Base-by-base conservation (phyloP, 92 coral and sea anemone genomes). In the Bergia sp. region DNA sequence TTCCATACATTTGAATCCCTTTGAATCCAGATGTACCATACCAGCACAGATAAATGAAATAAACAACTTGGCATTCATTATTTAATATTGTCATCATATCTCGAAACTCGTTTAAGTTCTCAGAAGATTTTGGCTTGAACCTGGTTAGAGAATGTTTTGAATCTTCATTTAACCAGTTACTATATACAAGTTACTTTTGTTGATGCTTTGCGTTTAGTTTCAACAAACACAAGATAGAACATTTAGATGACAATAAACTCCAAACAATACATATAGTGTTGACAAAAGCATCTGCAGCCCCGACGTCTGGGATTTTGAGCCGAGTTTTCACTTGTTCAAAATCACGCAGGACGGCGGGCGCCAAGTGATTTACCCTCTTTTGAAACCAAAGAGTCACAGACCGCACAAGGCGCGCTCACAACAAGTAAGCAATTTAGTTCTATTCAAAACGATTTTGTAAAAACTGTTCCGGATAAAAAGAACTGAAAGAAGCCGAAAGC, bases 281-380 rank as follows among this genome's bases (percentile, higher is more conserved):
- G 12, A 61, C 75, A 82, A 64, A 61, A 42, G 29, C 12, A 29
- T 2, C 39, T 61, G 41, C 86, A 64, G 86, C 49, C 86, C 75
- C 86, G 86, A 82, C 69, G 86, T 82, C 86, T 82, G 86, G 86
- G 18, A 50, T 37, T 8, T 37, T 79, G 64, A 50, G 41, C 42
- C 18, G n/a, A 61, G 50, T 53, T 55, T 81, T 41, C 12, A 55
- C 71, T 37, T 58, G 47, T 5, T 81, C 85, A 58, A 64, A 58
- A 75, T 58, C 85, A 58, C 20, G n/a, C 73, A 58, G 29, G 73
- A 55, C 43, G 37, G 49, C 36, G 73, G 85, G 73, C 85, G 85
- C 85, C 79, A 75, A 38, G n/a, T 38, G 79, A 75, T 75, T 38
- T 15, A 16, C 23, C 13, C 66, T 18, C 82, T 79, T 81, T 81